Conservation (phyloP, 2,888 invertebrate species). For the Therioaphis trifolii region DNA sequence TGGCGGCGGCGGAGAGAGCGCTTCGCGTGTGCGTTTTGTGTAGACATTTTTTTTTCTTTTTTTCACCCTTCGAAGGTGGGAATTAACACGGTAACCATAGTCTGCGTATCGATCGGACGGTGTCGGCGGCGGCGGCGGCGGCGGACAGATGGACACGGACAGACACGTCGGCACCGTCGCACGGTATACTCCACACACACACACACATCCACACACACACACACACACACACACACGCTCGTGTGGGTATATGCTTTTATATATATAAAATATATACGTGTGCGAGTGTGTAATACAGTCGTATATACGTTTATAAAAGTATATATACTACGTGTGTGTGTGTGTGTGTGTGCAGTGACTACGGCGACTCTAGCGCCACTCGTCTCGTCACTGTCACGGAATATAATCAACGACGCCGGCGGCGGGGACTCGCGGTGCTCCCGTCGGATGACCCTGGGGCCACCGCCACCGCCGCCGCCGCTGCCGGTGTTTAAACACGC, state of each 20-base stretch:
- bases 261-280: neutral
- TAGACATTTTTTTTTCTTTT: constrained; percentile 25
- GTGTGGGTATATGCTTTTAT: neutral
- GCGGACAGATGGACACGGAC: constrained; percentile 57
- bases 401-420: neutral
- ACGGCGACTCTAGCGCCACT: constrained; percentile 24
- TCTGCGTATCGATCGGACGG: constrained; percentile 57
- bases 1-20: neutral
- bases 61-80: constrained; percentile 62
- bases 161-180: constrained; percentile 58
- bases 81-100: constrained; percentile 62
- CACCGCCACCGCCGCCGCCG: no score
- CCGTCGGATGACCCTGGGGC: neutral
- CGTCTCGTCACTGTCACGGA: constrained; percentile 40
- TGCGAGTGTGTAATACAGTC: neutral
- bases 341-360: neutral
- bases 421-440: neutral
- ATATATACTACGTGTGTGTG: neutral
- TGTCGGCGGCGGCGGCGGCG: constrained; percentile 11
- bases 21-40: constrained; percentile 32
- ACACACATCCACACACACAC: neutral
- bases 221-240: neutral
- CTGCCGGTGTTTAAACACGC: neutral
- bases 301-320: neutral
- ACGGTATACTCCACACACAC: neutral